Conservation (phyloP, 2,797 vertebrate species). For the Rhabdophis nuchalis region DNA sequence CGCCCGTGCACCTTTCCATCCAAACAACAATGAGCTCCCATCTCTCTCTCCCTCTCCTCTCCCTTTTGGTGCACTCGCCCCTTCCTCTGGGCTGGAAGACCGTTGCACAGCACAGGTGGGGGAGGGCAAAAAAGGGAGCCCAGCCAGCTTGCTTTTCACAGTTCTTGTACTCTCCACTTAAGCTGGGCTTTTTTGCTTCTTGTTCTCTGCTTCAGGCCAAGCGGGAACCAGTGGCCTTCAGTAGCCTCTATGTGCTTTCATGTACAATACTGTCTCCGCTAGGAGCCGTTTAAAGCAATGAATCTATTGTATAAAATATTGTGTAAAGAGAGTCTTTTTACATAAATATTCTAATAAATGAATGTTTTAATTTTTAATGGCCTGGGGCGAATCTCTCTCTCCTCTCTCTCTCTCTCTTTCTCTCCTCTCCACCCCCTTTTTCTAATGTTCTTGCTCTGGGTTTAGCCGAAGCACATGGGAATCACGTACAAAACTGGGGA, state of each 20-base stretch:
- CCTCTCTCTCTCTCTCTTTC: fast-evolving
- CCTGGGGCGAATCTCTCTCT: not conserved
- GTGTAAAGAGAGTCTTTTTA: constrained; percentile 73
- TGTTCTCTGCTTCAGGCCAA: not conserved
- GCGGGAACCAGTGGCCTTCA: not conserved
- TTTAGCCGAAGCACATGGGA: not conserved
- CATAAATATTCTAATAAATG: constrained; percentile 78
- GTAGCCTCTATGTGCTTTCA: constrained; percentile 40
- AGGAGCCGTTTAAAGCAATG: constrained; percentile 55
- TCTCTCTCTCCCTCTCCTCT: too few species aligned
- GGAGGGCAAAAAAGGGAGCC: not conserved
- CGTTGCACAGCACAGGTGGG: not conserved
- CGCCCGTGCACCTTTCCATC: not conserved
- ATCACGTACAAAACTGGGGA: not conserved
- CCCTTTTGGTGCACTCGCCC: not conserved
- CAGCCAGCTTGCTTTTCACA: not conserved
- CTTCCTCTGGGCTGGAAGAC: not conserved
- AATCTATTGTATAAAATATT: constrained; percentile 61
- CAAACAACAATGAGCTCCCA: not conserved
- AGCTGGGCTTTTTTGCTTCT: not conserved
- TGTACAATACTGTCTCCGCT: constrained; percentile 58
- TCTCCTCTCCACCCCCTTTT: not conserved
- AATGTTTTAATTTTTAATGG: constrained; percentile 71
- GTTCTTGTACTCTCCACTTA: not conserved
- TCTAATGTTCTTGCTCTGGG: not conserved